Conservation (phyloP, 2,888 invertebrate genomes). For the Drosophila imparisetae region DNA sequence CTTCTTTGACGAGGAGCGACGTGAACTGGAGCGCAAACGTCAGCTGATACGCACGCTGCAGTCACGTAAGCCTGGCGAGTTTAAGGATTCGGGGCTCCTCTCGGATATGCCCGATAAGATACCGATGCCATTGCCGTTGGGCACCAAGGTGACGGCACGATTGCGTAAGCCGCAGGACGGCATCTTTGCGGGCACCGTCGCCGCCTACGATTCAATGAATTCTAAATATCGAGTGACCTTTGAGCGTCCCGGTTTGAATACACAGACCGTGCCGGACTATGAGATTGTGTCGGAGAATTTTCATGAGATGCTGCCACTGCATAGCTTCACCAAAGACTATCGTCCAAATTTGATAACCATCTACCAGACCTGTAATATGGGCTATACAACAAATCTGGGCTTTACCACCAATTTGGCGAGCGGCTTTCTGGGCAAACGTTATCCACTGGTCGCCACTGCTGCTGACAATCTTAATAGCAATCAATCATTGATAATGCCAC, state of each 20-base stretch:
- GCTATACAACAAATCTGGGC: constrained; percentile 69
- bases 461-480: constrained; percentile 31
- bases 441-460: constrained; percentile 22
- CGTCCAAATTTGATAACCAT: constrained; percentile 86
- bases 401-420: constrained; percentile 86
- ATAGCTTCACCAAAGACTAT: constrained; percentile 92
- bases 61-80: constrained; percentile 93
- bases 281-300: constrained; percentile 97
- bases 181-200: constrained; percentile 95
- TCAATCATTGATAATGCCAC: constrained; percentile 33
- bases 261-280: constrained; percentile 97
- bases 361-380: constrained; percentile 62
- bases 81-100: constrained; percentile 88
- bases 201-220: constrained; percentile 97
- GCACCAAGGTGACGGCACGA: constrained; percentile 94
- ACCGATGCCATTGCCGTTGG: constrained; percentile 96
- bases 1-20: constrained; percentile 97
- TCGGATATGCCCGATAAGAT: constrained; percentile 97
- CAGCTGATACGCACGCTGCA: constrained; percentile 96
- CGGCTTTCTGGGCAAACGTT: constrained; percentile 51
- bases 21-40: constrained; percentile 94
- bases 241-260: constrained; percentile 95
- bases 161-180: constrained; percentile 97
- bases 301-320: constrained; percentile 94
- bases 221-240: constrained; percentile 98